Evolutionary conservation across 1,140 invertebrate genomes (phyloP).

Genomic region (Hyphantria cunea): DNA sequence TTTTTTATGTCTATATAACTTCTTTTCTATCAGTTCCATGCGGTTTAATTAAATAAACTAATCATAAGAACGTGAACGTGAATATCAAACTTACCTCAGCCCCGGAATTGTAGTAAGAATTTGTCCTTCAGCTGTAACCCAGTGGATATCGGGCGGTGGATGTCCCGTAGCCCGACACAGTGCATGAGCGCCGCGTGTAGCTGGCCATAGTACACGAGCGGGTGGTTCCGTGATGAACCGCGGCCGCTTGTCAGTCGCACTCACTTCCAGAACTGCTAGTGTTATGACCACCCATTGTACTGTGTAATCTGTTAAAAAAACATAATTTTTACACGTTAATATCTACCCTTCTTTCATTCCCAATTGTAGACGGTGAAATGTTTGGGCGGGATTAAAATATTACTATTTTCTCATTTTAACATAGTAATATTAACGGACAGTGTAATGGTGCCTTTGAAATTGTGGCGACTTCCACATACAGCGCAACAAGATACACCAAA

Average conservation of each 20-base stretch:
- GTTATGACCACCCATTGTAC: conserved; percentile 54
- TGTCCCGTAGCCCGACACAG: conserved; percentile 63
- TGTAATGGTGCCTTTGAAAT: too few species aligned
- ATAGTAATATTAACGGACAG: too few species aligned
- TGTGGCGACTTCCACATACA: too few species aligned
- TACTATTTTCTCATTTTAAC: too few species aligned
- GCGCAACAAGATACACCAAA: too few species aligned
- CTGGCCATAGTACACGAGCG: conserved; percentile 65
- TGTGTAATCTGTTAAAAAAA: conserved; percentile 41
- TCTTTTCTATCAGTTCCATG: too few species aligned
- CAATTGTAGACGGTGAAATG: conserved; percentile 3
- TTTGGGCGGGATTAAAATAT: too few species aligned
- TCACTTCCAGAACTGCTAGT: conserved; percentile 51
- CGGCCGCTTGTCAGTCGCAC: conserved; percentile 63
- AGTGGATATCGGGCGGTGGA: conserved; percentile 68
- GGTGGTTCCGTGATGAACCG: conserved; percentile 67
- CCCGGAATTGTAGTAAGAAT: conserved; percentile 69
- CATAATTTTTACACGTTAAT: neutral
- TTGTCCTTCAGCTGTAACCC: conserved; percentile 71
- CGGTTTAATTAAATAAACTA: too few species aligned
- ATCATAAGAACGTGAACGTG: too few species aligned
- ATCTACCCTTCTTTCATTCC: neutral
- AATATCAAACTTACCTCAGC: conserved; percentile 47
- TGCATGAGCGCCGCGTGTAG: conserved; percentile 63
- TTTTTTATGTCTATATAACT: too few species aligned